A percentile compares a stretch with the other conserved stretches of the same genome.
Conservation (phyloP, 2,113 vertebrate genomes). For the Dolichallabes microphthalmus region DNA sequence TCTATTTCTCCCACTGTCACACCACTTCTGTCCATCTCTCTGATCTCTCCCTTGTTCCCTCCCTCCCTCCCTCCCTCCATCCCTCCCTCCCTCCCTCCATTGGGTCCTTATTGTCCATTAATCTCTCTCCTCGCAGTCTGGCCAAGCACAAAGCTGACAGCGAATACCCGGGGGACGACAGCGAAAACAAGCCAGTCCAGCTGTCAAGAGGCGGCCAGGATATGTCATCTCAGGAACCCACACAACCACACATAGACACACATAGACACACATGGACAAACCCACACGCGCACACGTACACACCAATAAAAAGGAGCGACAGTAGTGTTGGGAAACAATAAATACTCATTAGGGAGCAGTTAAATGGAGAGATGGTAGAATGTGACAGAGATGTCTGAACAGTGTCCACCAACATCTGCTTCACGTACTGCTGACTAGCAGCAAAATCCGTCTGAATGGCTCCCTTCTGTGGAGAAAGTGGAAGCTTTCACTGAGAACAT, state of each 20-base stretch:
- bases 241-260: constrained; percentile 4
- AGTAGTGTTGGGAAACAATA: constrained; percentile 50
- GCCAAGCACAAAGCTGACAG: constrained; percentile 81
- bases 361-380: constrained; percentile 39
- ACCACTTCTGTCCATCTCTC: background rate
- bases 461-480: constrained; percentile 23
- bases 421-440: constrained; percentile 40
- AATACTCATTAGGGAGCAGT: constrained; percentile 63
- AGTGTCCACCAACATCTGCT: constrained; percentile 46
- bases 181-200: constrained; percentile 71
- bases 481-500: constrained; percentile 10
- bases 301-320: constrained; percentile 17
- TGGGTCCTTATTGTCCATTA: constrained; percentile 81
- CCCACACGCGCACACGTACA: constrained; percentile 5
- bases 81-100: constrained; percentile 28
- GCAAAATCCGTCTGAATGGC: constrained; percentile 38
- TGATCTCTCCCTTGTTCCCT: constrained; percentile 69
- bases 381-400: constrained; percentile 41
- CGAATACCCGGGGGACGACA: constrained; percentile 53
- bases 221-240: constrained; percentile 53
- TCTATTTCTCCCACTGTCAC: constrained; percentile 25
- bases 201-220: constrained; percentile 78
- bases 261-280: constrained; percentile 4
- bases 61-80: background rate
- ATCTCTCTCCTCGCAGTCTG: constrained; percentile 82